Evolutionary conservation across 2,113 vertebrate genomes (phyloP).

Genomic region (Fregetta grallaria): DNA sequence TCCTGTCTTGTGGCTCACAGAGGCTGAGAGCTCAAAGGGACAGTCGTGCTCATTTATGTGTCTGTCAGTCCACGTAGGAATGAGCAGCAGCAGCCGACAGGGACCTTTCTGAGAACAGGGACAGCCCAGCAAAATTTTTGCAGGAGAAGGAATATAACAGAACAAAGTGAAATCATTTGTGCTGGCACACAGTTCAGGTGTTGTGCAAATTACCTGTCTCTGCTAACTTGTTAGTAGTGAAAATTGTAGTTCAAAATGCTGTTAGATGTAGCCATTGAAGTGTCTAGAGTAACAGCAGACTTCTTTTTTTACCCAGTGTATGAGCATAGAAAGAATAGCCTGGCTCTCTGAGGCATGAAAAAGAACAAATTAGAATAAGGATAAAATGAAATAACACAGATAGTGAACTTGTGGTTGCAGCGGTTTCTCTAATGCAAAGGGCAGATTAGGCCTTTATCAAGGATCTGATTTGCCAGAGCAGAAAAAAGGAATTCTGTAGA

Average conservation of each 20-base stretch:
- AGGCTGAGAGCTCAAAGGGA: neutral
- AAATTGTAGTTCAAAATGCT: neutral
- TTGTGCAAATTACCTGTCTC: neutral
- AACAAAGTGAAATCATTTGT: neutral
- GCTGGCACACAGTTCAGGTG: neutral
- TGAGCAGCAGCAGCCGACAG: neutral
- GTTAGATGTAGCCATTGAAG: neutral
- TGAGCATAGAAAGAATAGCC: neutral
- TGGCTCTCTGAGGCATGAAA: slow-evolving; percentile 33
- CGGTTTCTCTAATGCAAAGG: neutral
- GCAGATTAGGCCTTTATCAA: slow-evolving; percentile 16
- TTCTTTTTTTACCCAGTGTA: neutral
- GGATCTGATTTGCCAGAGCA: slow-evolving; percentile 24
- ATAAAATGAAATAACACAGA: slow-evolving; percentile 18
- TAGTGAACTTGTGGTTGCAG: slow-evolving; percentile 7
- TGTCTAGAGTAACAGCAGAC: neutral
- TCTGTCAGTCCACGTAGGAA: fast-evolving
- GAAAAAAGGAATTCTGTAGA: neutral
- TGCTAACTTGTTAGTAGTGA: neutral
- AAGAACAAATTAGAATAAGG: slow-evolving; percentile 45
- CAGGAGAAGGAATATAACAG: neutral
- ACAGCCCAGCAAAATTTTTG: neutral
- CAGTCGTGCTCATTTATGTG: fast-evolving
- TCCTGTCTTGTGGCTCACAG: neutral
- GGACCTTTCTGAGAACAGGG: neutral